Percentiles rank a stretch among this genome's conserved stretches.
Evolutionary conservation across 2,797 vertebrate species (phyloP).

Genomic region (Schizothorax lantsangensis): DNA sequence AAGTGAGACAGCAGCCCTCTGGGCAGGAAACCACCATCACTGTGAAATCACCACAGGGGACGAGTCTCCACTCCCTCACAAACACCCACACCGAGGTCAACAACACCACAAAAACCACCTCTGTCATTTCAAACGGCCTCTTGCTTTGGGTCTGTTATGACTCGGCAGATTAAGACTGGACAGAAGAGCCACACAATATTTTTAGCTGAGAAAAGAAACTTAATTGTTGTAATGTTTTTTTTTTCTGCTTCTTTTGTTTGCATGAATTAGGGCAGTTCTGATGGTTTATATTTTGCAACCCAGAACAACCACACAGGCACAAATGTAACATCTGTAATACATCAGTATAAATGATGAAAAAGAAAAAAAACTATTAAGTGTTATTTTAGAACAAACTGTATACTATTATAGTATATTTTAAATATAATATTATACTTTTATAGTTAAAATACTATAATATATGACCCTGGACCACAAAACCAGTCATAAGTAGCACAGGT

Average conservation of each 20-base stretch:
- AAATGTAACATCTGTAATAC: neutral
- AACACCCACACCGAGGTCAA: slow-evolving; percentile 42
- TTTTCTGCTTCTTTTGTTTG: neutral
- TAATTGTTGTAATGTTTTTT: neutral
- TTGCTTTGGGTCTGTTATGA: neutral
- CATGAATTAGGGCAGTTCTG: neutral
- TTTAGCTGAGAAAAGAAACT: neutral
- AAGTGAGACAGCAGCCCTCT: slow-evolving; percentile 53
- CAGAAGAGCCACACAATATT: neutral
- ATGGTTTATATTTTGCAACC: neutral
- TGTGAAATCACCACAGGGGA: slow-evolving; percentile 58
- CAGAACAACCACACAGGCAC: neutral
- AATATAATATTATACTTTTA: too few species aligned
- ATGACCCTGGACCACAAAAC: too few species aligned
- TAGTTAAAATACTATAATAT: too few species aligned
- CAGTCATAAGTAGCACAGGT: too few species aligned
- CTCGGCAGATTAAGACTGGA: neutral
- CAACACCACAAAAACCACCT: slow-evolving; percentile 32
- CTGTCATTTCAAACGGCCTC: slow-evolving; percentile 11
- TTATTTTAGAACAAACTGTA: neutral
- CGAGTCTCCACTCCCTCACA: slow-evolving; percentile 33
- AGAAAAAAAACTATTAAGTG: neutral
- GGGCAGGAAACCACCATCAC: slow-evolving; percentile 55
- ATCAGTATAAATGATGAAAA: neutral
- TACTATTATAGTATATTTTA: neutral